Evolutionary conservation across 2,797 vertebrate species (phyloP).

Genomic region (Mustela erminea): DNA sequence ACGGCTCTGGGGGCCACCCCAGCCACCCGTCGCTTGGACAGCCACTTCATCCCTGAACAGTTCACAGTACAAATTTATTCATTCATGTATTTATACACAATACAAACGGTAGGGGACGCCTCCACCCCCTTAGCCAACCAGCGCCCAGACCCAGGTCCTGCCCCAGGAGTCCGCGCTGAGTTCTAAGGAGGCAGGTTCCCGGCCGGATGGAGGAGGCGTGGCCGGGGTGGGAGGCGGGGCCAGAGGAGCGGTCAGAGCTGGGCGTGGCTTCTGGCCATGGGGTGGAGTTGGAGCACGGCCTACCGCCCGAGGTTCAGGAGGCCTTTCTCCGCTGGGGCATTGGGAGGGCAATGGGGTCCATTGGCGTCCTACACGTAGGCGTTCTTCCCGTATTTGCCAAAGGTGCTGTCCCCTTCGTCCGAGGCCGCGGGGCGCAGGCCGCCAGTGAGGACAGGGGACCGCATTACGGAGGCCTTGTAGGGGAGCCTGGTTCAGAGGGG

Average conservation of each 20-base stretch:
- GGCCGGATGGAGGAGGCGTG: neutral
- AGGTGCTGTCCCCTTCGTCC: constrained; percentile 71
- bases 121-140: neutral
- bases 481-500: neutral
- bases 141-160: neutral
- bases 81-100: constrained; percentile 58
- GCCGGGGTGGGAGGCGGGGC: neutral
- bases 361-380: constrained; percentile 83
- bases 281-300: neutral
- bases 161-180: neutral
- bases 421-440: neutral
- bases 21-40: neutral
- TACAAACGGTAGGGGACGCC: neutral
- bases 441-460: neutral
- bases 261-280: neutral
- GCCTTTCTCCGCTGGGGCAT: neutral
- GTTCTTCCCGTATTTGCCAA: constrained; percentile 84
- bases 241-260: neutral
- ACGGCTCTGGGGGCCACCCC: neutral
- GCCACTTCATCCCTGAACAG: neutral
- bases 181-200: neutral
- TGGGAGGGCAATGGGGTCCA: neutral
- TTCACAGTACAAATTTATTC: constrained; percentile 70
- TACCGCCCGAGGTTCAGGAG: no score
- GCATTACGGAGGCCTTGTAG: constrained; percentile 52